Conservation (phyloP, 2,797 vertebrate genomes). For the Esox masquinongy region DNA sequence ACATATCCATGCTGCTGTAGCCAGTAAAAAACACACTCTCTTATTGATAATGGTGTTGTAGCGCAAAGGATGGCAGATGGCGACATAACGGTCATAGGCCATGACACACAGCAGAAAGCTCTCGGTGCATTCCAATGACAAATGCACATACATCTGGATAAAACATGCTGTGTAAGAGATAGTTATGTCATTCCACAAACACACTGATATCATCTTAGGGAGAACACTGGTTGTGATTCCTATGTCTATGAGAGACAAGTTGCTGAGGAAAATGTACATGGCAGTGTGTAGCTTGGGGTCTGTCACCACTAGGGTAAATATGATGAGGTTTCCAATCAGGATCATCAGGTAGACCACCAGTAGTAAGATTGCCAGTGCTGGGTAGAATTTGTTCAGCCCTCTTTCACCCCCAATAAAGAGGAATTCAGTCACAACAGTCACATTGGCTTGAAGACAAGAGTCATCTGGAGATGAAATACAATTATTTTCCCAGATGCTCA, state of each 20-base stretch:
- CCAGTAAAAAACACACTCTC: neutral
- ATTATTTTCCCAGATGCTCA: neutral
- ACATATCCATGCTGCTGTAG: neutral
- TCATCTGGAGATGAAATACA: neutral
- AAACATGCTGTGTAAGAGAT: neutral
- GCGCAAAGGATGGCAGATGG: conserved; percentile 17
- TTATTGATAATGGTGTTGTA: conserved; percentile 3
- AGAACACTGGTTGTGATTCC: conserved; percentile 15
- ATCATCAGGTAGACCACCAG: conserved; percentile 11
- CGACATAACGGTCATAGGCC: conserved; percentile 11
- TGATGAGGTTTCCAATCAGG: neutral
- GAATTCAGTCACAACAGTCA: neutral
- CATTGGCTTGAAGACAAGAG: neutral
- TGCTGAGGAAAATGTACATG: conserved; percentile 13
- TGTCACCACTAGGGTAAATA: neutral
- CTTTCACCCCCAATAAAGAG: neutral
- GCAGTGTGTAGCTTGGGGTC: conserved; percentile 4
- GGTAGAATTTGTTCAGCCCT: conserved; percentile 9
- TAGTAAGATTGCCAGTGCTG: neutral
- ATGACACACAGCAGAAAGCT: neutral
- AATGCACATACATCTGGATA: neutral
- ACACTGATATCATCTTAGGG: conserved; percentile 14
- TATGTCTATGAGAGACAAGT: conserved; percentile 8
- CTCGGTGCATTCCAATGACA: neutral
- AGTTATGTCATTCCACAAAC: neutral